These are phyloP conservation scores for Trachurus trachurus DNA, from an alignment of 2,797 vertebrate species.

Conservation along the genomic window DNA sequence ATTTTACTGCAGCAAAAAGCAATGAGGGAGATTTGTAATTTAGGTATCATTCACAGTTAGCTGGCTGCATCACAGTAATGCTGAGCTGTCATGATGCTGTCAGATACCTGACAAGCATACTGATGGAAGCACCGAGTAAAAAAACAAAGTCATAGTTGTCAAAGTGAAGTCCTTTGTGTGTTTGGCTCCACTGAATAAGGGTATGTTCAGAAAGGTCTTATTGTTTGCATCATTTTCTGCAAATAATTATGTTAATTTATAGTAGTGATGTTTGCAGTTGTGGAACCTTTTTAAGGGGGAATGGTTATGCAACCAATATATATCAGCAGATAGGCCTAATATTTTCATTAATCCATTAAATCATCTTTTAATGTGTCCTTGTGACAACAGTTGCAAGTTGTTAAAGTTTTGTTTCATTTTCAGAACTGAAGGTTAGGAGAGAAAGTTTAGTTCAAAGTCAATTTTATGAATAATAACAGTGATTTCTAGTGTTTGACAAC, in stretches of 20 bases:
- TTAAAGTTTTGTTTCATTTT: neutral
- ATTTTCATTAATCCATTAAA: neutral
- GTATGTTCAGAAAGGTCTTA: neutral
- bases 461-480: neutral
- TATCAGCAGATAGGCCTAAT: neutral
- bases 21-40: neutral
- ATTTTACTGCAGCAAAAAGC: neutral
- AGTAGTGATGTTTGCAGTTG: neutral
- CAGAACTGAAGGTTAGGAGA: neutral
- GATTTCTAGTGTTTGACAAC: neutral
- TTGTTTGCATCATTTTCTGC: neutral
- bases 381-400: neutral
- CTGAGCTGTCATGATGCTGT: constrained; percentile 27
- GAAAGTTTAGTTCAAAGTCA: neutral
- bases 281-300: neutral
- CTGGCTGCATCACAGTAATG: constrained; percentile 2
- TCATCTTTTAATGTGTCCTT: neutral
- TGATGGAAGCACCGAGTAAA: constrained; percentile 5
- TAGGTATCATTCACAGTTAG: neutral
- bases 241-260: neutral
- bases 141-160: neutral
- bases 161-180: neutral
- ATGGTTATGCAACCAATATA: neutral
- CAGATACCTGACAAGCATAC: constrained; percentile 9
- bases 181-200: neutral